Percentiles rank a stretch among this genome's conserved stretches.
These are phyloP conservation scores for Melanotus villosus DNA, from an alignment of 2,888 invertebrate species.

Conservation along the genomic window DNA sequence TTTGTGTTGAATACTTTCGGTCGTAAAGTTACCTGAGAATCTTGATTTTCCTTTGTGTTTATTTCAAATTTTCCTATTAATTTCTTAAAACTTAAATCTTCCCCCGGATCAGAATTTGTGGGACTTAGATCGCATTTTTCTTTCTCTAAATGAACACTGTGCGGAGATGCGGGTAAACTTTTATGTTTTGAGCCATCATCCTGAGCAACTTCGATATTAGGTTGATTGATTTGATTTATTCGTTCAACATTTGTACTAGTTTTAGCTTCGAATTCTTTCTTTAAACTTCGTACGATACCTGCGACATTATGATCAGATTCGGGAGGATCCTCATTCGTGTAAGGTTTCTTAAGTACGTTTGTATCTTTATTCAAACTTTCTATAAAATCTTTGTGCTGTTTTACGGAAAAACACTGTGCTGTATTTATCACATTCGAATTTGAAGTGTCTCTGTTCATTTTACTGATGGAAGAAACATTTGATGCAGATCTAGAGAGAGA, in stretches of 20 bases:
- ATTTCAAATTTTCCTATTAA: constrained; percentile 83
- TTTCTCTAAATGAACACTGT: constrained; percentile 71
- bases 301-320: constrained; percentile 65
- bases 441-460: constrained; percentile 62
- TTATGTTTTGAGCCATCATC: constrained; percentile 63
- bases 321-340: constrained; percentile 65
- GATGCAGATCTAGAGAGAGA: constrained; percentile 64
- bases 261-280: constrained; percentile 91
- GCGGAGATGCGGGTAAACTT: constrained; percentile 77
- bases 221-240: constrained; percentile 39
- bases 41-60: constrained; percentile 59
- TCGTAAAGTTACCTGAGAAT: constrained; percentile 57
- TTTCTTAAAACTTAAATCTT: constrained; percentile 81
- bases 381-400: constrained; percentile 70
- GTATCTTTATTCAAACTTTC: constrained; percentile 68
- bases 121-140: constrained; percentile 52
- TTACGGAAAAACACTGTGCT: constrained; percentile 71
- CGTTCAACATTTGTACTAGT: constrained; percentile 59
- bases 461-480: constrained; percentile 59
- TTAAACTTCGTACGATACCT: constrained; percentile 88
- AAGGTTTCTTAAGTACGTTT: constrained; percentile 60
- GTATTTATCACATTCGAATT: constrained; percentile 68
- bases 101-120: constrained; percentile 61
- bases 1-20: constrained; percentile 43
- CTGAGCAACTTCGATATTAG: constrained; percentile 46